phyloP scores from a whole-genome alignment of 1,140 invertebrate species.

The Eciton burchellii region DNA sequence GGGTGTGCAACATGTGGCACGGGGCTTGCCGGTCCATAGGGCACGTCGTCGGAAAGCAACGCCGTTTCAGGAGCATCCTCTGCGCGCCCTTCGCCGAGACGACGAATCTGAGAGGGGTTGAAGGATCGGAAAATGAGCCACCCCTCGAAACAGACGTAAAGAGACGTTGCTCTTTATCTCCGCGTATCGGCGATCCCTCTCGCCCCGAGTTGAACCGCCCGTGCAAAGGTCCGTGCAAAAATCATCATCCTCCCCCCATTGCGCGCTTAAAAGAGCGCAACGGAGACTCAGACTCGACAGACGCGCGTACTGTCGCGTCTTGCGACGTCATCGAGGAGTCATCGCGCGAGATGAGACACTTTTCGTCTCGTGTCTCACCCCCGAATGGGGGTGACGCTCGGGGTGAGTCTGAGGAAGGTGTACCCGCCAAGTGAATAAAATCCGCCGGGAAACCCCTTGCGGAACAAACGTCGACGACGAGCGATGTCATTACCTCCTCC shows the following conservation, averaged over 20 bases:
- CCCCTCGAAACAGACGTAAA: neutral
- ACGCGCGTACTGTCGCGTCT: slow-evolving; percentile 20
- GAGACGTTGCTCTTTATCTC: neutral
- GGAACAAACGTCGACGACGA: neutral
- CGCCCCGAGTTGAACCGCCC: neutral
- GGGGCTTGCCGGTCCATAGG: slow-evolving; percentile 57
- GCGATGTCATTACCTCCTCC: no score
- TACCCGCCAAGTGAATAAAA: slow-evolving; percentile 4
- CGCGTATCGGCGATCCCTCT: neutral
- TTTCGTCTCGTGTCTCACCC: no score
- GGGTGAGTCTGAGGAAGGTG: neutral
- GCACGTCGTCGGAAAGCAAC: slow-evolving; percentile 42
- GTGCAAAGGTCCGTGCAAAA: no score
- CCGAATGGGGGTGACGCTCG: no score
- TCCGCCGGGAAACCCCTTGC: neutral
- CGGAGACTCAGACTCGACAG: slow-evolving; percentile 49
- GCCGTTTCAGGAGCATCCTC: neutral
- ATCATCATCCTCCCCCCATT: no score
- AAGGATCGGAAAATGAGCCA: slow-evolving; percentile 42
- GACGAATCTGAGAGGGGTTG: neutral
- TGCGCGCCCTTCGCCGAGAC: neutral
- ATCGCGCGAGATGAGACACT: neutral
- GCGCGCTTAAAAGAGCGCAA: slow-evolving; percentile 15
- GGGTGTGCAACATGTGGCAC: slow-evolving; percentile 83
- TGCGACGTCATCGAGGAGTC: slow-evolving; percentile 35